Conservation (phyloP, 2,888 invertebrate genomes). For the Diabrotica balteata region DNA sequence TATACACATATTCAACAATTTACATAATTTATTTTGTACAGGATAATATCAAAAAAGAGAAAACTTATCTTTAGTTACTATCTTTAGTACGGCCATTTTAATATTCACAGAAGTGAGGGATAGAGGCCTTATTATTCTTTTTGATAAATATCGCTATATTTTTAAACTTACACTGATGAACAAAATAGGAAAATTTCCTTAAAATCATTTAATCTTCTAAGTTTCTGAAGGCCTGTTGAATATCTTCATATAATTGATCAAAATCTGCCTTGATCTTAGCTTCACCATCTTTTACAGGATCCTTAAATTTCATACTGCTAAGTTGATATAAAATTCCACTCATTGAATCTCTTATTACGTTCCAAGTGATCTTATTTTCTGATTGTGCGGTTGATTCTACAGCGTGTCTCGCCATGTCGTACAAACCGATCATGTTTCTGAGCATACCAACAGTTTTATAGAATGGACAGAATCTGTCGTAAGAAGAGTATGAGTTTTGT, state of each 20-base stretch:
- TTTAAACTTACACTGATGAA: conserved; percentile 16
- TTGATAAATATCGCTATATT: conserved; percentile 17
- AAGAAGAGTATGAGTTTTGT: conserved; percentile 96
- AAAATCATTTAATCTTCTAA: conserved; percentile 84
- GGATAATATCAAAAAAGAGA: conserved; percentile 45
- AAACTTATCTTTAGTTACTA: conserved; percentile 14
- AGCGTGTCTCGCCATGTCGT: conserved; percentile 97
- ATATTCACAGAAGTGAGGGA: conserved; percentile 36
- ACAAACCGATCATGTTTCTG: conserved; percentile 97
- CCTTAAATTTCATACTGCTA: conserved; percentile 99
- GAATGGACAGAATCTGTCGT: conserved; percentile 99
- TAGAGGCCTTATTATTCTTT: conserved; percentile 26
- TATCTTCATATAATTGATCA: conserved; percentile 95
- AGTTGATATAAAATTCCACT: conserved; percentile 95
- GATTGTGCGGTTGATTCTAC: conserved; percentile 98
- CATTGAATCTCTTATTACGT: conserved; percentile 96
- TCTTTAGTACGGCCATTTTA: conserved; percentile 18
- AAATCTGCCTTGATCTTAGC: conserved; percentile 96
- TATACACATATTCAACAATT: conserved; percentile 39
- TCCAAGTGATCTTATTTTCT: conserved; percentile 99
- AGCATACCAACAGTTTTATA: conserved; percentile 99
- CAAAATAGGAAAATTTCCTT: conserved; percentile 11
- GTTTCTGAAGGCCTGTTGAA: conserved; percentile 97
- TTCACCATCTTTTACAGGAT: conserved; percentile 98
- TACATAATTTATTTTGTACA: conserved; percentile 44